Conservation (phyloP, 2,797 vertebrate genomes). For the Pangasius krempfi region DNA sequence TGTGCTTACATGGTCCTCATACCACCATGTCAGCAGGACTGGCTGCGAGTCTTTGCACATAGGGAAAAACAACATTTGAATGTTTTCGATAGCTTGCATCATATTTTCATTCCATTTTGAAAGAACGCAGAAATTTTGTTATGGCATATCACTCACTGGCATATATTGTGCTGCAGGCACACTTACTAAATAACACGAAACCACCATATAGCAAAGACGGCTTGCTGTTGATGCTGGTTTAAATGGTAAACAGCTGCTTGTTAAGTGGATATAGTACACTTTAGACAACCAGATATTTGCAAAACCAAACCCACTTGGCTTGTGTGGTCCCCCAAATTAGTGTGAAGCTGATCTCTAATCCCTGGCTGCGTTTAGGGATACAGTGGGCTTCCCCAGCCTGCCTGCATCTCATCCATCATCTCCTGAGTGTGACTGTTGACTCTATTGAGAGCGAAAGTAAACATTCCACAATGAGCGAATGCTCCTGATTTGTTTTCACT, state of each 20-base stretch:
- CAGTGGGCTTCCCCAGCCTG: constrained; percentile 21
- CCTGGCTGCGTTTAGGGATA: constrained; percentile 10
- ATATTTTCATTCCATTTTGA: constrained; percentile 62
- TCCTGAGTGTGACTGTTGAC: constrained; percentile 24
- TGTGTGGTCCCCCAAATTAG: constrained; percentile 13
- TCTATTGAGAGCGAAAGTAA: constrained; percentile 37
- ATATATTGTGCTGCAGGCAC: constrained; percentile 49
- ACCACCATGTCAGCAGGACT: neutral
- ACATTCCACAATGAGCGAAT: constrained; percentile 44
- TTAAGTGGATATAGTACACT: neutral
- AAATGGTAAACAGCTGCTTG: constrained; percentile 31
- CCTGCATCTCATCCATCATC: constrained; percentile 35
- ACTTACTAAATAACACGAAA: constrained; percentile 27
- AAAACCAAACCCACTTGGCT: constrained; percentile 27
- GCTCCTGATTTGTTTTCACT: constrained; percentile 50
- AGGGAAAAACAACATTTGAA: constrained; percentile 2
- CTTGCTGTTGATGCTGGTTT: neutral
- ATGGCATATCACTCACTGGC: constrained; percentile 55
- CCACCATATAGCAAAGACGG: constrained; percentile 17
- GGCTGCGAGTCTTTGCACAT: constrained; percentile 21
- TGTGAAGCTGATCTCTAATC: constrained; percentile 22
- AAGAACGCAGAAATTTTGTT: constrained; percentile 63
- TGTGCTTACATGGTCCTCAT: constrained; percentile 35
- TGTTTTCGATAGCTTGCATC: neutral
- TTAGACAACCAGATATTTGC: constrained; percentile 8